phyloP scores from a whole-genome alignment of 2,113 vertebrate species.

The Marmota monax region DNA sequence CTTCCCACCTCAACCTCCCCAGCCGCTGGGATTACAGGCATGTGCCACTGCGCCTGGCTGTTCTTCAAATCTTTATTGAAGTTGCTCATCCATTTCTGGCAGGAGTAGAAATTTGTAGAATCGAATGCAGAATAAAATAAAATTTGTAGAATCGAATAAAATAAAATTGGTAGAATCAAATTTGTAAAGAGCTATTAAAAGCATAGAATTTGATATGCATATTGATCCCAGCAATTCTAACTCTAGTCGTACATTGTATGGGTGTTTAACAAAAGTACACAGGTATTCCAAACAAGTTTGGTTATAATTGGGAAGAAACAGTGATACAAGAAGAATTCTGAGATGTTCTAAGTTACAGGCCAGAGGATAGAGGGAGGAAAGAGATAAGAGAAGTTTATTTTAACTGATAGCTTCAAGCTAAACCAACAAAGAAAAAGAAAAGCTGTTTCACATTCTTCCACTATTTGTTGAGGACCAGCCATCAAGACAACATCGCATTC shows the following conservation, averaged over 20 bases:
- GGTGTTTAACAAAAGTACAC: background rate
- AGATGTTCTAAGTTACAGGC: background rate
- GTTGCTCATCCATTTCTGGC: background rate
- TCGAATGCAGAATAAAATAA: background rate
- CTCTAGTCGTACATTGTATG: background rate
- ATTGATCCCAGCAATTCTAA: background rate
- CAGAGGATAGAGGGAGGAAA: background rate
- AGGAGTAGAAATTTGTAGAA: background rate
- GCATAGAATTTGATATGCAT: background rate
- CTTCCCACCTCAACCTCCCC: too few species aligned
- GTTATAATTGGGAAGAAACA: background rate
- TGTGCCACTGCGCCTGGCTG: background rate
- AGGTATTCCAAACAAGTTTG: background rate
- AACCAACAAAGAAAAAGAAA: background rate
- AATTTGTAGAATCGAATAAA: background rate
- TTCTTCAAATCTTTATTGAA: background rate
- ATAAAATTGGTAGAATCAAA: background rate
- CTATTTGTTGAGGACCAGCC: background rate
- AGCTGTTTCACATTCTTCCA: background rate
- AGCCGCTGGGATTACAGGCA: too few species aligned
- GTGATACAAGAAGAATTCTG: background rate
- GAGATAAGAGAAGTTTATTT: background rate
- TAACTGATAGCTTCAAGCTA: background rate
- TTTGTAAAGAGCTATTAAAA: background rate
- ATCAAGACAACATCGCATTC: background rate